Base-by-base conservation (phyloP, 2,797 vertebrate genomes). In the Halcyon leucocephala region DNA sequence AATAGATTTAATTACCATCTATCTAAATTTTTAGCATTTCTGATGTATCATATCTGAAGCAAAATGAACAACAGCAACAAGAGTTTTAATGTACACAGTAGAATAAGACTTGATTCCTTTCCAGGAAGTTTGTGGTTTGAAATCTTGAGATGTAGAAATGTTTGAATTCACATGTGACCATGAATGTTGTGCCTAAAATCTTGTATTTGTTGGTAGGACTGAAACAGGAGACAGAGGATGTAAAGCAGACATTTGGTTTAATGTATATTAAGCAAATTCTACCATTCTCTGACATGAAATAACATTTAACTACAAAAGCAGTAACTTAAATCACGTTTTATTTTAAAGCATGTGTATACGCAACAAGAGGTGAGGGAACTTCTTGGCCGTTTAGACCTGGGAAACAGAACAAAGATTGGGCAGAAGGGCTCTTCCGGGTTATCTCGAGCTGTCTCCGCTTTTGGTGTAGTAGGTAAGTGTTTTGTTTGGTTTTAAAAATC, bases 401-500 rank as follows among this genome's bases (percentile, higher is more conserved):
- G 99, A 46, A 99, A 99, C 95, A 98, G 99, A 77, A 99, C 99
- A 61, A 99, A 99, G 97, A 99, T 99, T 82, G 98, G 99, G 52
- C 99, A 99, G 95, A 99, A 99, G 90, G 99, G 99, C 19, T 99
- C 99, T 48, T 99, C 99, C 0, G 99, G 99, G 31, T 98, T 99
- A 73, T 99, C 99, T 71, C 98, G 99, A 94, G 98, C 99, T 21
- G 98, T 99, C 55, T 98, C 98, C 77, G 99, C 99, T 83, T 99
- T 98, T 92, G 99, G 99, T 62, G 97, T 99, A 88, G 99, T 99
- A 67, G 99, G 99, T 99, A 98, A 86, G 93, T 76, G 10, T 54
- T 37, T 85, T 10, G 12, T 35, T 72, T 79, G 62, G 21, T 54
- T 80, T 74, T 64, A 33, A 39, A 58, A 73, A 42, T 25, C 18